Conservation (phyloP, 2,797 vertebrate species). For the Manis crassicaudata region DNA sequence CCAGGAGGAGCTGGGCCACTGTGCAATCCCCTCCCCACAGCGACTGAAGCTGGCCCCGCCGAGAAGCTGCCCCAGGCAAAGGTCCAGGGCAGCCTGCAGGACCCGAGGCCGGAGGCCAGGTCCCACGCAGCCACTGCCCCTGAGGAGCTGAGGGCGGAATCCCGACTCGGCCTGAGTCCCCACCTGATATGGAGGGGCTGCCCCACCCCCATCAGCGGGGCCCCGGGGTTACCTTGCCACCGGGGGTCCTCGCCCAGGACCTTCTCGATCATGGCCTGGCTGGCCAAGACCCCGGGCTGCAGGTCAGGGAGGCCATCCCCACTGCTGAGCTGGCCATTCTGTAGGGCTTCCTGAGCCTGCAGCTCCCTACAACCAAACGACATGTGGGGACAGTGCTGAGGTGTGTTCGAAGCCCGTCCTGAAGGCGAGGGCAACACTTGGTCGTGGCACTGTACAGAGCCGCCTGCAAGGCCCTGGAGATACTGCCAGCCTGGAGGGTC, state of each 20-base stretch:
- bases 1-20: accelerated
- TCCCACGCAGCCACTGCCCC: too few species aligned
- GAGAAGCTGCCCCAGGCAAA: accelerated
- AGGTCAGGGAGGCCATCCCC: conserved; percentile 92
- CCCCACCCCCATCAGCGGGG: accelerated
- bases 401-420: accelerated
- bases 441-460: background rate
- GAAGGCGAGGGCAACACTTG: accelerated
- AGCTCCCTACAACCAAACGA: conserved; percentile 90
- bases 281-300: conserved; percentile 94
- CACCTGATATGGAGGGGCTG: background rate
- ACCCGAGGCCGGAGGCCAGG: background rate
- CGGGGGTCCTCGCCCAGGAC: conserved; percentile 94
- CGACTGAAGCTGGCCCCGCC: background rate
- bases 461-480: background rate
- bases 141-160: background rate
- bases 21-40: accelerated
- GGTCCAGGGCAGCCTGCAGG: accelerated
- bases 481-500: too few species aligned
- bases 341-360: conserved; percentile 95
- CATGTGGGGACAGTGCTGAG: background rate
- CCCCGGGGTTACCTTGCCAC: conserved; percentile 91
- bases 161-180: too few species aligned
- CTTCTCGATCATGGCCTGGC: conserved; percentile 97
- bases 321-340: conserved; percentile 92